Base-by-base conservation (phyloP, 2,888 invertebrate species). In the Ectemnius continuus region DNA sequence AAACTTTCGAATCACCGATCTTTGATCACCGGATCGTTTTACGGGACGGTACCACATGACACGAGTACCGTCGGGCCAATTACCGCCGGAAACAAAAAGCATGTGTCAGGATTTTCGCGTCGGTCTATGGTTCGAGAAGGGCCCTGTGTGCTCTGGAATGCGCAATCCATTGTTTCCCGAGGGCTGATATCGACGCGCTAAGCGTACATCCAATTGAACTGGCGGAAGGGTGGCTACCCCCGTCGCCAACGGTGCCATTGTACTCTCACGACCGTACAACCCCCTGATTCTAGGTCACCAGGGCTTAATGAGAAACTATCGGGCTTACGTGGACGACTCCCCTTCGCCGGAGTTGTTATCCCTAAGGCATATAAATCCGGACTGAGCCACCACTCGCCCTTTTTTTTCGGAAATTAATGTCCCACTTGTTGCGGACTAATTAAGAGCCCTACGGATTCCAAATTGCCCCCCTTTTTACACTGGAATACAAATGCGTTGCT, bases 231-330 rank as follows among this genome's bases (percentile, higher is more conserved):
- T 23, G 46, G 74, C 68, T 69, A 71, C 80, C 71, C 78, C 72
- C 73, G 26, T 47, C 62, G 69, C 16, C 14, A 16, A 14, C 46
- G 63, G 59, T 73, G 61, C 67, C 67, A 79, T 79, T 82, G 76
- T 81, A 47, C 73, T 70, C 70, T 45, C 78, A 47, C 48, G 62
- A 18, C 61, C 64, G 52, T 18, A 61, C 64, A 20, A 65, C 64
- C 46, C 52, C 72, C 77, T 70, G 69, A 75, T 83, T 83, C 83
- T 80, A 48, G 83, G 83, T 83, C 83, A 83, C 67, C 59, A 47
- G 69, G 73, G 70, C 59, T 78, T 80, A 83, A 82, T 82, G 78
- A 83, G 78, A 80, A 83, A 77, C 82, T 73, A 79, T 75, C 67
- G 67, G 68, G 46, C 63, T 74, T 73, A 67, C 69, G 69, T 61